Base-by-base conservation (phyloP, 2,888 invertebrate genomes). In the Drosophila planitibia region DNA sequence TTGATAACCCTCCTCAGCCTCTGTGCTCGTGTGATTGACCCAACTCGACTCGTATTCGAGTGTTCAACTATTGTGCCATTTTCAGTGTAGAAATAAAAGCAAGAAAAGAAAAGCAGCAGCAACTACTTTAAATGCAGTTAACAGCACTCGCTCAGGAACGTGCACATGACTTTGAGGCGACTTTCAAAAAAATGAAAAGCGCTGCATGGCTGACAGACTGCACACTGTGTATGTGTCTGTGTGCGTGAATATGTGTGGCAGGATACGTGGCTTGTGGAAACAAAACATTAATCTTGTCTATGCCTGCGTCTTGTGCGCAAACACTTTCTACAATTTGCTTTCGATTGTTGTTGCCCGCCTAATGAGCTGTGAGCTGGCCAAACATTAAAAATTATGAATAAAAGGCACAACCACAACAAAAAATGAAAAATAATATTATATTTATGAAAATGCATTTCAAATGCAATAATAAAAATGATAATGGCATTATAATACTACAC, bases 161-260 rank as follows among this genome's bases (percentile, higher is more conserved):
- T 79, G 88, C 77, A 89, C 83, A 86, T 86, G 85, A 87, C 85
- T 87, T 86, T 86, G 90, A 85, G 89, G 88, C 85, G 89, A 85
- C 89, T 85, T 89, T 85, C 73, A 74, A 63, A 44, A 35, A 47
- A 61, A 47, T 35, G 47, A 33, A 33, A 60, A 39, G 19, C 57
- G 44, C 33, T 75, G 65, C 64, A 60, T 58, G 44, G 59, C 65
- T 60, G 67, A 35, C 59, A 74, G 64, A 54, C 66, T 65, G 69
- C 22, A 49, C 57, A 60, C 52, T 51, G 16, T 12, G 37, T n/a
- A 1, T 57, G 37, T 28, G 14, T 25, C 1, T 22, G 25, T 44
- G 32, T 39, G 35, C 10, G 12, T 54, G 14, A 35, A 33, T 55
- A 47, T 49, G 55, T 61, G 53, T 54, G 51, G 64, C 68, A 32